Evolutionary conservation across 2,797 vertebrate genomes (phyloP).

Genomic region (Pitangus sulphuratus): DNA sequence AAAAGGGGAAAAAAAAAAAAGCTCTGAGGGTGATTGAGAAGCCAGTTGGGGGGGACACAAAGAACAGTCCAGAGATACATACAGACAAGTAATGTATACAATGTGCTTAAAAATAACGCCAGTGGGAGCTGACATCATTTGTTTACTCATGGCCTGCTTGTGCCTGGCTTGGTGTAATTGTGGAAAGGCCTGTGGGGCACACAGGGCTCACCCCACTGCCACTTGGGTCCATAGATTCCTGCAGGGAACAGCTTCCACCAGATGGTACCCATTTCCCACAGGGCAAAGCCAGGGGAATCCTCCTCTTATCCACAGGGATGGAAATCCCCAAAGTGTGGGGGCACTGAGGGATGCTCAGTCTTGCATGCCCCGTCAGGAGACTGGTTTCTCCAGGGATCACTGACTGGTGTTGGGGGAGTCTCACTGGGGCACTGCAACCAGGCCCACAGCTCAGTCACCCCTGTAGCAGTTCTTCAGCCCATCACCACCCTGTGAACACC

Average conservation of each 20-base stretch:
- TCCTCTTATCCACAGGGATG: neutral
- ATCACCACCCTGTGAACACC: neutral
- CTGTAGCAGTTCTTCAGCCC: accelerated
- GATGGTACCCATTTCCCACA: accelerated
- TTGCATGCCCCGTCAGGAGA: accelerated
- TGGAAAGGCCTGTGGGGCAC: neutral
- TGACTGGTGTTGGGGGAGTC: accelerated
- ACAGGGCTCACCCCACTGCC: neutral
- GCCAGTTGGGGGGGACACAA: neutral
- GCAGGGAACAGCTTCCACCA: neutral
- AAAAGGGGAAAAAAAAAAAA: neutral
- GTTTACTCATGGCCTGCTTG: neutral
- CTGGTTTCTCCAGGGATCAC: neutral
- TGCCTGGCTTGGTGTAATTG: accelerated
- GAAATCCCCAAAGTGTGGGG: accelerated
- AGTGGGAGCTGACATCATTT: constrained; percentile 27
- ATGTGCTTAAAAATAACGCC: constrained; percentile 24
- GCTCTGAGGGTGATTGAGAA: neutral
- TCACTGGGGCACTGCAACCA: neutral
- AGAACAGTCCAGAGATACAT: neutral
- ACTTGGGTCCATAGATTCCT: neutral
- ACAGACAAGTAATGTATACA: constrained; percentile 41
- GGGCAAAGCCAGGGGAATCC: neutral
- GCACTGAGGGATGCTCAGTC: neutral
- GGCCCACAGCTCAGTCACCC: neutral